phyloP scores from a whole-genome alignment of 2,888 invertebrate genomes.

The Cremastinae sp. region DNA sequence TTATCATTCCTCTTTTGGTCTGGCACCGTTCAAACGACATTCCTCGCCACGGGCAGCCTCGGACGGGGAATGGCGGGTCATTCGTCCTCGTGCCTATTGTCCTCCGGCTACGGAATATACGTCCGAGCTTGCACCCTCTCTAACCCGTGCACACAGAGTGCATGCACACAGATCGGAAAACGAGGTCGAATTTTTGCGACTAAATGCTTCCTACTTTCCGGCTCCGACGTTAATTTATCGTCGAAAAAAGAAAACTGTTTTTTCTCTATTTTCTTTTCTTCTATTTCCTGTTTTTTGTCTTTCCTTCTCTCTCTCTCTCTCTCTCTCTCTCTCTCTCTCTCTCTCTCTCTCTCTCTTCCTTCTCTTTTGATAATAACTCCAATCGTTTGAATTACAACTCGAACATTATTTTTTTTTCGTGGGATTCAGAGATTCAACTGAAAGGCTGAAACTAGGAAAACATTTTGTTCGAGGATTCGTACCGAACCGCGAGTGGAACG shows the following conservation, averaged over 20 bases:
- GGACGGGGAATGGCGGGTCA: slow-evolving; percentile 37
- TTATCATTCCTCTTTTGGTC: slow-evolving; percentile 49
- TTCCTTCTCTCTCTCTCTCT: too few species aligned
- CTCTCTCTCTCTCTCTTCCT: too few species aligned
- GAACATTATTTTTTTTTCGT: too few species aligned
- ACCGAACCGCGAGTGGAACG: too few species aligned
- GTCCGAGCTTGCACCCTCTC: not conserved
- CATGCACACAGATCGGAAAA: slow-evolving; percentile 34
- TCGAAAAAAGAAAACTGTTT: not conserved
- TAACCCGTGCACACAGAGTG: not conserved
- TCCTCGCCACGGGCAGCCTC: slow-evolving; percentile 1
- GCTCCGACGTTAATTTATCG: not conserved
- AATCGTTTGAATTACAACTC: too few species aligned
- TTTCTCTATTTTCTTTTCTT: too few species aligned
- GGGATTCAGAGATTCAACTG: too few species aligned
- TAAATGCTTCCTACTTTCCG: slow-evolving; percentile 28
- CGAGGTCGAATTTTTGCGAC: slow-evolving; percentile 40
- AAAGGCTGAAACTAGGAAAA: too few species aligned
- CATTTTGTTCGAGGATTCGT: too few species aligned
- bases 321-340: too few species aligned
- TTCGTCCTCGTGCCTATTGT: slow-evolving; percentile 49
- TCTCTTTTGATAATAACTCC: too few species aligned
- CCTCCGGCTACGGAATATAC: slow-evolving; percentile 16
- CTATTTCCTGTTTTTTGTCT: too few species aligned
- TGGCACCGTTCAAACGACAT: slow-evolving; percentile 24